Evolutionary conservation across 1,140 invertebrate species (phyloP), one percentile per base, ranked within the genome.

Genomic region (Cydia amplana): DNA sequence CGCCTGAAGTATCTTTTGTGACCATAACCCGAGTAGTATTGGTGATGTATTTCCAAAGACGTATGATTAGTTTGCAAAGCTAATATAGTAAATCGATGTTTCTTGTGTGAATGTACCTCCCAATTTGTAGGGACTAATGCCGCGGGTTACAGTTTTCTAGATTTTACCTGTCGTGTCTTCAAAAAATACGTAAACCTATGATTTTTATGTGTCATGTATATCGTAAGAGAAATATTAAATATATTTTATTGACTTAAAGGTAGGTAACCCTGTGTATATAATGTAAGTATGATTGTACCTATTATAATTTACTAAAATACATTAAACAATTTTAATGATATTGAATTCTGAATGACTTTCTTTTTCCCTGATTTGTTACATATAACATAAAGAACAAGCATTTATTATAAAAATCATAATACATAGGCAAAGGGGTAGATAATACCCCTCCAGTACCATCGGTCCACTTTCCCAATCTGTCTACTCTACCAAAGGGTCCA

Each of bases 21-120:
- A 89, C 91, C 91, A 92, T 92, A 91, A 90, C 88, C 82, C 83
- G 84, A 86, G 86, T 83, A 86, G 85, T 92, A 90, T 91, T 90
- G 91, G 91, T 92, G 91, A 92, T 92, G 88, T 88, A 86, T 89
- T 92, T 91, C 91, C 91, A 92, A 93, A 93, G 91, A 93, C 78
- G 87, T 91, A 91, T 89, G 83, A 86, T 87, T 91, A 92, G 86
- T 92, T 88, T 88, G 73, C 86, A 85, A 87, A 85, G 80, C 87
- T 84, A 84, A 83, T 85, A 82, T 90, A 83, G 88, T 85, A 88
- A 81, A 85, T 82, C 77, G 79, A 82, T 82, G 77, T 84, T 83
- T 83, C 78, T 82, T 83, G 73, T 80, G 82, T 77, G 78, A 77
- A 74, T 74, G 63, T 81, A 83, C 80, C 81, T 80, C 75, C 78